Percentiles rank a stretch among this genome's conserved stretches.
These are phyloP conservation scores for Cheilosia grossa DNA, from an alignment of 2,888 invertebrate species.

Conservation along the genomic window DNA sequence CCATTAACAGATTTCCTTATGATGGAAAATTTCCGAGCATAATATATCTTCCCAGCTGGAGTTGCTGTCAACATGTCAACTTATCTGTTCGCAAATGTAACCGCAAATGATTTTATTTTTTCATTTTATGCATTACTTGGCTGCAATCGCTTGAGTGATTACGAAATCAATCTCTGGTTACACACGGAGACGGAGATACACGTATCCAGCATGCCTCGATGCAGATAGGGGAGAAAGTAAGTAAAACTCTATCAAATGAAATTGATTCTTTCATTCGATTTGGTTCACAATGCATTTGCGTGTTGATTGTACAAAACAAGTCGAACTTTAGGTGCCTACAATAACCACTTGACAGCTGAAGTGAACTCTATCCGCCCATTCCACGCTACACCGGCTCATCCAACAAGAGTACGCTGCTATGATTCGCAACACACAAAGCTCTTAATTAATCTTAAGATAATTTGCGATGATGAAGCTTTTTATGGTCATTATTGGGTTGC, in stretches of 20 bases:
- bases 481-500: background rate
- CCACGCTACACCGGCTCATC: background rate
- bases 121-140: slow-evolving; percentile 45
- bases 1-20: background rate
- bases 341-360: slow-evolving; percentile 44
- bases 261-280: slow-evolving; percentile 66
- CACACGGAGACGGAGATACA: background rate
- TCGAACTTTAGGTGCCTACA: background rate
- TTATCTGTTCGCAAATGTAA: slow-evolving; percentile 34
- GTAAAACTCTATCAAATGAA: slow-evolving; percentile 68
- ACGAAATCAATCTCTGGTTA: slow-evolving; percentile 53
- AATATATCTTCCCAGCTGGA: slow-evolving; percentile 6
- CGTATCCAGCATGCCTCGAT: background rate
- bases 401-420: slow-evolving; percentile 5
- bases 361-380: slow-evolving; percentile 19
- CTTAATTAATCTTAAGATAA: slow-evolving; percentile 47
- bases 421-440: slow-evolving; percentile 35
- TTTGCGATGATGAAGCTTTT: background rate
- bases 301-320: background rate
- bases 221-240: background rate
- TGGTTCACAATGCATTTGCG: slow-evolving; percentile 40
- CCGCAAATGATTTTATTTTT: slow-evolving; percentile 25
- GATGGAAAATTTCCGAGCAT: background rate
- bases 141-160: slow-evolving; percentile 46
- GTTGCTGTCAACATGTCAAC: too few relatives aligned